Base-by-base conservation (phyloP, 2,888 invertebrate species). In the Salpingus planirostris region DNA sequence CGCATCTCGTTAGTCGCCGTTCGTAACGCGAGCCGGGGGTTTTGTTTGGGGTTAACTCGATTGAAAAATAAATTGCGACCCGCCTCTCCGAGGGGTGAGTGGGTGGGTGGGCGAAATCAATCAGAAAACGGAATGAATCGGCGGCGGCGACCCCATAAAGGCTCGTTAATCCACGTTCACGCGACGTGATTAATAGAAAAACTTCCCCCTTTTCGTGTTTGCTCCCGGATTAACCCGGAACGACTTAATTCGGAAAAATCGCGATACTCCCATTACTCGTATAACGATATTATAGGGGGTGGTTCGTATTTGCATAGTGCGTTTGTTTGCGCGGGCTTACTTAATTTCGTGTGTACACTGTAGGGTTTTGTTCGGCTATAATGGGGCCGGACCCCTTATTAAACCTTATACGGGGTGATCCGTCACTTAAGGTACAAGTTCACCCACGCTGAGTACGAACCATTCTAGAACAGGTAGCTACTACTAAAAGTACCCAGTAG, bases 291-390 rank as follows among this genome's bases (percentile, higher is more conserved):
- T n/a, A n/a, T n/a, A n/a, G n/a, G n/a, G n/a, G n/a, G n/a, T n/a
- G n/a, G n/a, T n/a, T n/a, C n/a, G 15, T 25, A 49, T 49, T 47
- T 49, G 43, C 49, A 49, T 49, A 43, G 29, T 29, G 33, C 39
- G 41, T 41, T 40, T 46, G 44, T 46, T 46, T 45, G 46, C 38
- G 39, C 31, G 32, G 36, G 44, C 43, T 42, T 36, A 40, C 40
- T 39, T 47, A 47, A 47, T 47, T 47, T 43, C 38, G 39, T 44
- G 37, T 39, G 41, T 44, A 42, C 46, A 43, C 38, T 46, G n/a
- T n/a, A 32, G 29, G 31, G 40, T 40, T 40, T 38, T 36, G 40
- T 41, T 33, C 40, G 31, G 24, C 34, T 32, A 39, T 45, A 46
- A 43, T 44, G 45, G 42, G 43, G 31, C 38, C 28, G 18, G 8